Conservation (phyloP, 2,113 vertebrate genomes). For the Nipponia nippon region DNA sequence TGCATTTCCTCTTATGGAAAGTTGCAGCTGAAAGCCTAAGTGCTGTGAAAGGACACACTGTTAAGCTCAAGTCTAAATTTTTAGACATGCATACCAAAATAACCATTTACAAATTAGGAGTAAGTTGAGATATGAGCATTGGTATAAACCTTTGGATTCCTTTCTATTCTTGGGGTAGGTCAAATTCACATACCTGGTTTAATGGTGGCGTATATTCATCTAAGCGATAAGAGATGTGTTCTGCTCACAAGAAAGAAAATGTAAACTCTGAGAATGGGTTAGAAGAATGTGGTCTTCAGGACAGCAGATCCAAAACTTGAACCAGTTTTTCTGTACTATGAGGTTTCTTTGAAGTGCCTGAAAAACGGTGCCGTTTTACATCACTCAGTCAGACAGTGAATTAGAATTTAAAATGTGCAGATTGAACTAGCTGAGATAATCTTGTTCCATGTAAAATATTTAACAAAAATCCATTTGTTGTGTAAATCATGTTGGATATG, state of each 20-base stretch:
- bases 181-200: not conserved
- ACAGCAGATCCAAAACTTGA: not conserved
- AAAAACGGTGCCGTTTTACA: not conserved
- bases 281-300: not conserved
- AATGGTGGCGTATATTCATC: not conserved
- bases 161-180: not conserved
- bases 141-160: not conserved
- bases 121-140: not conserved
- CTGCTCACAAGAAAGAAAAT: not conserved
- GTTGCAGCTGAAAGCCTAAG: not conserved
- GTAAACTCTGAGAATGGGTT: not conserved
- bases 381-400: not conserved
- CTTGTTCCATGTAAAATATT: constrained; percentile 37
- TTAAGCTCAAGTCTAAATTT: not conserved
- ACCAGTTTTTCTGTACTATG: not conserved
- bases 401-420: not conserved
- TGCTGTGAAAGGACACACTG: not conserved
- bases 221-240: not conserved
- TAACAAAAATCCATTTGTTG: constrained; percentile 44
- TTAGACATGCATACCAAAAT: not conserved
- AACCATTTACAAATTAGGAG: not conserved
- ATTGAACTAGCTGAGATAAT: not conserved
- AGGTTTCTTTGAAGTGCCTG: not conserved
- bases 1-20: not conserved
- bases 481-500: constrained; percentile 45